Evolutionary conservation across 1,140 invertebrate genomes (phyloP).

Genomic region (Hylaeus anthracinus): DNA sequence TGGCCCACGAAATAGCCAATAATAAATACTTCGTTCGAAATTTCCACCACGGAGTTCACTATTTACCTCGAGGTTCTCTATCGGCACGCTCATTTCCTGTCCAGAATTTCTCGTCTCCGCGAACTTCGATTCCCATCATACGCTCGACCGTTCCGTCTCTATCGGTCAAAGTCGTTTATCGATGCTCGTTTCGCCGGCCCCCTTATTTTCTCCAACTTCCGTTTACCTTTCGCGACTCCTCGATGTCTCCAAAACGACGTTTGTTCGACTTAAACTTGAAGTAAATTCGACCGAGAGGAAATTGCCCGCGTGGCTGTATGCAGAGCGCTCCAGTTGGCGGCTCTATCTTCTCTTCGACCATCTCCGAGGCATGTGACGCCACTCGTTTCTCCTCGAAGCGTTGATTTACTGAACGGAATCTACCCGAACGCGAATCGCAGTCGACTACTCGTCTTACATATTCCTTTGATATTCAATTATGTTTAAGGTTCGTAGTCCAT

Average conservation of each 20-base stretch:
- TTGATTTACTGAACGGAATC: slow-evolving; percentile 27
- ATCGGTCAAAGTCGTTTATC: slow-evolving; percentile 42
- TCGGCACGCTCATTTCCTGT: slow-evolving; percentile 25
- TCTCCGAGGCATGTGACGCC: background rate
- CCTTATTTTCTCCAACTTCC: slow-evolving; percentile 16
- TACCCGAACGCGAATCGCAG: background rate
- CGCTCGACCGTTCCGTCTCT: slow-evolving; percentile 32
- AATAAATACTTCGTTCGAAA: background rate
- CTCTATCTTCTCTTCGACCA: slow-evolving; percentile 7
- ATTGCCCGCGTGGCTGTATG: slow-evolving; percentile 48
- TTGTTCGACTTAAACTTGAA: slow-evolving; percentile 58
- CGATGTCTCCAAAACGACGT: slow-evolving; percentile 22
- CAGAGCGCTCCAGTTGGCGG: background rate
- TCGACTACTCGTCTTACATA: too few relatives aligned
- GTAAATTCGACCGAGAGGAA: slow-evolving; percentile 55
- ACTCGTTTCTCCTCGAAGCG: slow-evolving; percentile 1
- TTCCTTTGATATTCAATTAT: background rate
- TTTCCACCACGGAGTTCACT: background rate
- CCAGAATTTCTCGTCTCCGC: slow-evolving; percentile 35
- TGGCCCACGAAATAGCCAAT: background rate
- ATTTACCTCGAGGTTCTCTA: background rate
- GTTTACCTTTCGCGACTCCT: slow-evolving; percentile 18
- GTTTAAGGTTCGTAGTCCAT: background rate
- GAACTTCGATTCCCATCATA: slow-evolving; percentile 41
- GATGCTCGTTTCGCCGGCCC: slow-evolving; percentile 13